Evolutionary conservation across 2,113 vertebrate species (phyloP), one percentile per base, ranked within the genome.

Genomic region (Heliornis fulica): DNA sequence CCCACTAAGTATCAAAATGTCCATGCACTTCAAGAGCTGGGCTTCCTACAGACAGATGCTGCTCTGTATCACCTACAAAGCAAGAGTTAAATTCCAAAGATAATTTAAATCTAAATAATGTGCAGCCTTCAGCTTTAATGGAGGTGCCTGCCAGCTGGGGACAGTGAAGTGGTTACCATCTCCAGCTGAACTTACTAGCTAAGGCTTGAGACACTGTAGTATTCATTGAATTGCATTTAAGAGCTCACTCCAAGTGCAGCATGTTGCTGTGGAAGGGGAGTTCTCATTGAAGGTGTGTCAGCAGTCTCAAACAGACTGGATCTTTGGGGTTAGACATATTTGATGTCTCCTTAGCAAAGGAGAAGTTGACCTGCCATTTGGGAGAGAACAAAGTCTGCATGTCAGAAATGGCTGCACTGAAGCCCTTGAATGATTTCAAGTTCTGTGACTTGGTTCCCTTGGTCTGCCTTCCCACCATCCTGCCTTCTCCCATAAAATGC

Each of bases 71-170:
- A 80, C 63, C 72, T 87, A 26, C 54, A 70, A 21, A 15, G 20
- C 65, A 96, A 81, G 75, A 96, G 76, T 91, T 90, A 70, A 93
- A 96, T 79, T 96, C 89, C 79, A 87, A 75, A 90, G 86, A 90
- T 90, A 90, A 90, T 59, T 84, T 66, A 84, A 97, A 96, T 81
- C 66, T 72, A 92, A 97, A 96, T 90, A 94, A 51, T 28, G 54
- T 78, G 87, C 78, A 95, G 78, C 90, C 90, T 74, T 89, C 69
- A 96, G 90, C 84, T 79, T 43, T 89, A 75, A 25, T 60, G 45
- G 38, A 70, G 87, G 83, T 97, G 87, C 75, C 92, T 96, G 80
- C 91, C 97, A 97, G 87, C 91, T 96, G 92, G 89, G 93, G 95
- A 89, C 94, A 91, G 79, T 75, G 36, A 64, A 93, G 66, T 71